Evolutionary conservation across 2,888 invertebrate genomes (phyloP).

Genomic region (Apotomis capreana): DNA sequence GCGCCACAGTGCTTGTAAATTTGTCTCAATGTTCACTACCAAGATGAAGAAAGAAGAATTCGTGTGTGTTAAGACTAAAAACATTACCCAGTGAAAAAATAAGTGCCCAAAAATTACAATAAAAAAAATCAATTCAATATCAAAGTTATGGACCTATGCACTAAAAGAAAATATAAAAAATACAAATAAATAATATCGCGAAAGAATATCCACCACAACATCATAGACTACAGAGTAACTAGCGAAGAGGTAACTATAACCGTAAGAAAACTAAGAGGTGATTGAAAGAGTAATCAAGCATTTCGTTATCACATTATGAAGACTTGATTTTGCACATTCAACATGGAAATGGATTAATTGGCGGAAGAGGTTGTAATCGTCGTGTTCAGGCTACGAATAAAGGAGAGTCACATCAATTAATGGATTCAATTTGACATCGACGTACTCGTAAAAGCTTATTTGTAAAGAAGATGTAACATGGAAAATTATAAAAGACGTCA

Average conservation of each 20-base stretch:
- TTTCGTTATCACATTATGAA: background rate
- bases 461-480: constrained; percentile 1
- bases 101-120: constrained; percentile 30
- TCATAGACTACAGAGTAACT: background rate
- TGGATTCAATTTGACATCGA: background rate
- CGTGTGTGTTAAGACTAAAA: constrained; percentile 19
- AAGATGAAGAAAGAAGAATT: constrained; percentile 15
- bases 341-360: background rate
- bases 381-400: background rate
- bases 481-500: background rate
- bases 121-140: constrained; percentile 36
- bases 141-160: constrained; percentile 9
- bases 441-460: background rate
- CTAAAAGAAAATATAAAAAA: constrained; percentile 1
- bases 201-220: background rate
- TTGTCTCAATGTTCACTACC: constrained; percentile 6
- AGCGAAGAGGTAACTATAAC: background rate
- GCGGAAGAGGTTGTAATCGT: background rate
- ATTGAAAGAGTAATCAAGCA: background rate
- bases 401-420: background rate
- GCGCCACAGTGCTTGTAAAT: constrained; percentile 11
- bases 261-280: background rate
- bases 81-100: constrained; percentile 35
- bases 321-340: background rate
- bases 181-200: background rate